A percentile compares a stretch with the other conserved stretches of the same genome.
Conservation (phyloP, 2,888 invertebrate species). For the Stictocephala bisonia region DNA sequence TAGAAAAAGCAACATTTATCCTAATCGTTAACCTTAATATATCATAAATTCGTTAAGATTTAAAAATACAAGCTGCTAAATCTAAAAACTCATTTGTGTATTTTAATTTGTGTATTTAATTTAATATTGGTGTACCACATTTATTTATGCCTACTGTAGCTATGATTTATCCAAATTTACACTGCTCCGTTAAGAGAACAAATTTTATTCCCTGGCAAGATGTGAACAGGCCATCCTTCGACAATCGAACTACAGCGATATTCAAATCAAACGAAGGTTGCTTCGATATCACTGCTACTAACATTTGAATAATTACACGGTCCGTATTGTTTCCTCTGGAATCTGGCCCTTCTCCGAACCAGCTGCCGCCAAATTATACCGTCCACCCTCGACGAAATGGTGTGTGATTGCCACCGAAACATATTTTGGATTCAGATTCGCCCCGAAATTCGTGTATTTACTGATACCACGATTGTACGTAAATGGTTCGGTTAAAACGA, state of each 20-base stretch:
- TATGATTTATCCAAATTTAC: too few relatives aligned
- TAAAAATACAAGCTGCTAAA: too few relatives aligned
- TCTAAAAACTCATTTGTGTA: too few relatives aligned
- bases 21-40: too few relatives aligned
- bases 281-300: conserved; percentile 21
- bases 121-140: too few relatives aligned
- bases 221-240: conserved; percentile 4
- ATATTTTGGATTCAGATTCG: background rate
- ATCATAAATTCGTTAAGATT: too few relatives aligned
- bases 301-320: conserved; percentile 36
- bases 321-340: conserved; percentile 39
- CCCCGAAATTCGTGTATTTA: conserved; percentile 33
- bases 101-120: too few relatives aligned
- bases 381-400: background rate
- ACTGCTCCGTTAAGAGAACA: too few relatives aligned
- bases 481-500: conserved; percentile 15
- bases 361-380: conserved; percentile 21
- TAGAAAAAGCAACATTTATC: too few relatives aligned
- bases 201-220: too few relatives aligned
- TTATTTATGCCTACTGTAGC: too few relatives aligned
- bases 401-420: background rate
- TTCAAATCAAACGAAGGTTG: conserved; percentile 24
- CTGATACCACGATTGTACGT: background rate
- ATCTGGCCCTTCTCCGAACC: conserved; percentile 29
- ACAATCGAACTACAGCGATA: conserved; percentile 2